These are phyloP conservation scores for Podarcis muralis DNA, from an alignment of 2,113 vertebrate species.

Conservation along the genomic window DNA sequence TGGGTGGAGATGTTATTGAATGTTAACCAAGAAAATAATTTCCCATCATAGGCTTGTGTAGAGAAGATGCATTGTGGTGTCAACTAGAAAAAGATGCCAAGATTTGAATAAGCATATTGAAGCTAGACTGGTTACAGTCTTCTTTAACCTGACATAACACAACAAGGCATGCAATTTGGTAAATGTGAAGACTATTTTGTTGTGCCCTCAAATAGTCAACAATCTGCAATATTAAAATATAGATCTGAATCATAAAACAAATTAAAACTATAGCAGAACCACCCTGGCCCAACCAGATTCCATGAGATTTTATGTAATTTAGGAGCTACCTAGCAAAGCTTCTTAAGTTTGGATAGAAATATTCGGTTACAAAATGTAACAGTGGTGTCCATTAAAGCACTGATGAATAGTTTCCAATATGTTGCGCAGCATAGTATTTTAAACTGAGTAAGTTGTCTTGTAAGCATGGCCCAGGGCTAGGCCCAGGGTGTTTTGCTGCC, in stretches of 20 bases:
- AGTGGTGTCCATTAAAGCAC: neutral
- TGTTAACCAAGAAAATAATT: neutral
- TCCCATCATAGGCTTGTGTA: neutral
- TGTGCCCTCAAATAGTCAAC: neutral
- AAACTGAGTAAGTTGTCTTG: neutral
- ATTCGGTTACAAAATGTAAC: neutral
- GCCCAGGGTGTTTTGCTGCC: no score
- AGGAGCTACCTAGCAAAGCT: neutral
- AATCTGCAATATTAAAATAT: neutral
- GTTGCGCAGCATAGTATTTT: neutral
- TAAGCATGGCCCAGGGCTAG: no score
- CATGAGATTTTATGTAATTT: neutral
- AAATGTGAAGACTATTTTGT: neutral
- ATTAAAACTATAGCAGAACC: neutral
- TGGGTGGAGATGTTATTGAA: no score
- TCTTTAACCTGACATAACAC: neutral
- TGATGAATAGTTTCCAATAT: neutral
- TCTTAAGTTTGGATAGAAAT: no score
- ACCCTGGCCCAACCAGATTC: neutral
- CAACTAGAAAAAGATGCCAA: neutral
- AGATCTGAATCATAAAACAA: neutral
- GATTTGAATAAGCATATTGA: neutral
- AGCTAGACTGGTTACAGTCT: neutral
- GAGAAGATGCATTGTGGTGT: neutral
- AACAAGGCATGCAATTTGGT: neutral